Evolutionary conservation across 2,797 vertebrate genomes (phyloP).

Genomic region (Lithobates sylvaticus): DNA sequence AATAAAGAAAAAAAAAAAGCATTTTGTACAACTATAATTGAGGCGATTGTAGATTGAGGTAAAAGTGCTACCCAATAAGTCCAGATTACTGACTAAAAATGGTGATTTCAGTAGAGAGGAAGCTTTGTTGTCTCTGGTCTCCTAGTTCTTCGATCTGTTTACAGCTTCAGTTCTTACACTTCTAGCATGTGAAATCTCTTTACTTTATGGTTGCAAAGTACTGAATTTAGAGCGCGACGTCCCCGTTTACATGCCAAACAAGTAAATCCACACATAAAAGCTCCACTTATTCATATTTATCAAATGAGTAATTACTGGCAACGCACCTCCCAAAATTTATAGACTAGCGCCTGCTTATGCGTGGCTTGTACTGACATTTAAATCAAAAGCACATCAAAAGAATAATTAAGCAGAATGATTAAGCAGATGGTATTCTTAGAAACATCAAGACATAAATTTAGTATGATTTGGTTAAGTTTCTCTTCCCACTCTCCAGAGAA

Average conservation of each 20-base stretch:
- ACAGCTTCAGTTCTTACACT: not conserved
- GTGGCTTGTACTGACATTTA: not conserved
- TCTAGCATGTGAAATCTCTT: not conserved
- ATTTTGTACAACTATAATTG: no score
- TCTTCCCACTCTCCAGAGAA: not conserved
- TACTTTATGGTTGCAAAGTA: not conserved
- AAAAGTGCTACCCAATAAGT: no score
- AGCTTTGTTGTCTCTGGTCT: not conserved
- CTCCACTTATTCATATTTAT: not conserved
- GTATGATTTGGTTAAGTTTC: not conserved
- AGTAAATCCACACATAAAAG: slow-evolving; percentile 1
- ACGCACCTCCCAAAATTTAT: not conserved
- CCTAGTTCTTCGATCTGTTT: not conserved
- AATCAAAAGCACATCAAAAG: slow-evolving; percentile 14
- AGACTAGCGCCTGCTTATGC: not conserved
- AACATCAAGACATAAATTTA: not conserved
- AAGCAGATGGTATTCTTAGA: not conserved
- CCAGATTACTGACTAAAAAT: no score
- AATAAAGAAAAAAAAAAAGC: no score
- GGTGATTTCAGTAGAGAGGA: not conserved
- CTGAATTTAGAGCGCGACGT: not conserved
- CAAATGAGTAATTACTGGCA: slow-evolving; percentile 12
- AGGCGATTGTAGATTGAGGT: no score
- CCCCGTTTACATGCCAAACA: not conserved
- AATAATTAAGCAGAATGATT: not conserved